These are phyloP conservation scores for Hydrophis major DNA, from an alignment of 2,797 vertebrate genomes.

Conservation along the genomic window DNA sequence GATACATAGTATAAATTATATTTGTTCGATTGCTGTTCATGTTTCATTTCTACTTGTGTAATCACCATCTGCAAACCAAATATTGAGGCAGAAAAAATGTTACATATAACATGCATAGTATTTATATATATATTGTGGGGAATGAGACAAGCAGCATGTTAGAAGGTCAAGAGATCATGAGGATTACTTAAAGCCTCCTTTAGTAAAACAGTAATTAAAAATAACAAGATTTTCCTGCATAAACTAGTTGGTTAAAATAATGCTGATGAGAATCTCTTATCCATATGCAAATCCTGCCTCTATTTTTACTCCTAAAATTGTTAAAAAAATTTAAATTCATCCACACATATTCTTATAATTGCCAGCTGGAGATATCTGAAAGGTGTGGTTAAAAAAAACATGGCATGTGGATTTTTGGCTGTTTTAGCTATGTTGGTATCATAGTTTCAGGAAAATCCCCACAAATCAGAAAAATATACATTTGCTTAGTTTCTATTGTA, in stretches of 20 bases:
- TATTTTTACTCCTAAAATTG: not conserved
- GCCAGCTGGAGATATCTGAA: not conserved
- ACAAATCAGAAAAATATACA: not conserved
- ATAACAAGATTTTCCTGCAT: not conserved
- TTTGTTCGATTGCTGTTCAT: not conserved
- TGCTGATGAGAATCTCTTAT: not conserved
- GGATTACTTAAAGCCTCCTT: not conserved
- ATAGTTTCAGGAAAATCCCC: not conserved
- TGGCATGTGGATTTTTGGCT: not conserved
- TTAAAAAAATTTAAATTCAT: not conserved
- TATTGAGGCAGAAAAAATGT: not conserved
- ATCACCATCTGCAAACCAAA: not conserved
- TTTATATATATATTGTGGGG: not conserved
- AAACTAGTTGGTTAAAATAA: not conserved
- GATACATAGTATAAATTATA: not conserved
- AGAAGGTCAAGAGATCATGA: not conserved
- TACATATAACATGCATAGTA: not conserved
- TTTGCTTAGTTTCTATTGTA: not conserved
- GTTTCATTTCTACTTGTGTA: not conserved
- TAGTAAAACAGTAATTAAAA: not conserved
- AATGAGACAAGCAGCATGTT: not conserved
- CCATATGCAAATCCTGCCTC: not conserved
- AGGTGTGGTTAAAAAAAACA: not conserved
- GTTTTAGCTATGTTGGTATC: not conserved
- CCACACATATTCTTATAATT: not conserved